Evolutionary conservation across 2,888 invertebrate species (phyloP).

Genomic region (Diarsia mendica): DNA sequence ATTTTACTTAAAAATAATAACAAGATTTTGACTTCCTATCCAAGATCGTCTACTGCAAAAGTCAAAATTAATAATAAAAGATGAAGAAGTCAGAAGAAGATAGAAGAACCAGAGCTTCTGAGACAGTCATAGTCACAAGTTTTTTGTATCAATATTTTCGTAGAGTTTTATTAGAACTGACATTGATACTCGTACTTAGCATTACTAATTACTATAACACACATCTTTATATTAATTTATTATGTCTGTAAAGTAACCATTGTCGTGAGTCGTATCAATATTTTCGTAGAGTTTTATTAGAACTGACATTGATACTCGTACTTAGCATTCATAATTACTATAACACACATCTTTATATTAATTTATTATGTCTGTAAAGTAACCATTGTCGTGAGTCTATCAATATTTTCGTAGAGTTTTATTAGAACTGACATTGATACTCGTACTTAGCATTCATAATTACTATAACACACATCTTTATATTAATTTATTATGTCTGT

Average conservation of each 20-base stretch:
- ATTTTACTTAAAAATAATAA: slow-evolving; percentile 11
- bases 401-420: background rate
- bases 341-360: background rate
- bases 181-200: background rate
- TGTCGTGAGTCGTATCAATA: background rate
- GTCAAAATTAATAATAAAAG: background rate
- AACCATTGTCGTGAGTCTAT: background rate
- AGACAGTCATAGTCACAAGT: too few species aligned
- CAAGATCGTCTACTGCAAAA: background rate
- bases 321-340: background rate
- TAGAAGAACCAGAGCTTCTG: too few species aligned
- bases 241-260: background rate
- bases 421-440: background rate
- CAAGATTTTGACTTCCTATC: background rate
- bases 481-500: background rate
- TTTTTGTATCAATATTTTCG: background rate
- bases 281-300: background rate
- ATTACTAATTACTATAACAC: background rate
- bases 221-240: background rate
- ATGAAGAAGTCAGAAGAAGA: background rate
- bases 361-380: background rate
- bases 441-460: background rate
- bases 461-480: background rate
- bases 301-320: background rate
- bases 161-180: background rate